Percentiles rank a stretch among this genome's conserved stretches.
Conservation (phyloP, 2,888 invertebrate species). For the Lasioglossum villosulum region DNA sequence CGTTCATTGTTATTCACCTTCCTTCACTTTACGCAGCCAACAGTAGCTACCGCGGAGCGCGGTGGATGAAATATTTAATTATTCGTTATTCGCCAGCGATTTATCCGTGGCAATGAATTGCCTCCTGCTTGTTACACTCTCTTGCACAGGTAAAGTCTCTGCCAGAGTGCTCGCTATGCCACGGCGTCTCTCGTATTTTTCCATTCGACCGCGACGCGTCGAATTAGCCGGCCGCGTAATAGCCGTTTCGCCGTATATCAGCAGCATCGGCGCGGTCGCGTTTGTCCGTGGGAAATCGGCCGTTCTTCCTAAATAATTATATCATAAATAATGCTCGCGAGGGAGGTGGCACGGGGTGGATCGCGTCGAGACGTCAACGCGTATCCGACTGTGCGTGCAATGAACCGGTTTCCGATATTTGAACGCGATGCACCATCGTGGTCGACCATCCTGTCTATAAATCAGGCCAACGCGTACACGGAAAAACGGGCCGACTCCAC, state of each 20-base stretch:
- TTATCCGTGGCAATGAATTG: not conserved
- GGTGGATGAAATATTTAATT: not conserved
- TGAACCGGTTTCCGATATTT: constrained; percentile 59
- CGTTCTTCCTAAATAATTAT: constrained; percentile 37
- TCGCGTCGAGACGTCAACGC: constrained; percentile 53
- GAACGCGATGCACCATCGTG: constrained; percentile 40
- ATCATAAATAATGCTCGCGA: constrained; percentile 22
- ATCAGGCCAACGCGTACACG: not conserved
- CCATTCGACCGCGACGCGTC: constrained; percentile 2
- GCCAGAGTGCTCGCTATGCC: not conserved
- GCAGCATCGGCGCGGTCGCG: not conserved
- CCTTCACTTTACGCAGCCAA: not conserved
- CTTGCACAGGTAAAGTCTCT: not conserved
- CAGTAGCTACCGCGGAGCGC: not conserved
- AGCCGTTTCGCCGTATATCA: constrained; percentile 4
- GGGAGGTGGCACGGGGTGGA: not conserved
- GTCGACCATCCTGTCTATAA: constrained; percentile 17
- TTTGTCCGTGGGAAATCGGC: constrained; percentile 17
- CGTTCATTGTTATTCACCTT: not conserved
- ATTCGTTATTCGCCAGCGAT: not conserved
- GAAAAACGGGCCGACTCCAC: not conserved
- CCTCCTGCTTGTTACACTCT: not conserved
- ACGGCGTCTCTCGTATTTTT: constrained; percentile 2
- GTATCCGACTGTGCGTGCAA: constrained; percentile 48
- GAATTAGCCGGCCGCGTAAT: constrained; percentile 8